These are phyloP conservation scores for Drosophila biarmipes DNA, from an alignment of 1,140 invertebrate species.

Conservation along the genomic window DNA sequence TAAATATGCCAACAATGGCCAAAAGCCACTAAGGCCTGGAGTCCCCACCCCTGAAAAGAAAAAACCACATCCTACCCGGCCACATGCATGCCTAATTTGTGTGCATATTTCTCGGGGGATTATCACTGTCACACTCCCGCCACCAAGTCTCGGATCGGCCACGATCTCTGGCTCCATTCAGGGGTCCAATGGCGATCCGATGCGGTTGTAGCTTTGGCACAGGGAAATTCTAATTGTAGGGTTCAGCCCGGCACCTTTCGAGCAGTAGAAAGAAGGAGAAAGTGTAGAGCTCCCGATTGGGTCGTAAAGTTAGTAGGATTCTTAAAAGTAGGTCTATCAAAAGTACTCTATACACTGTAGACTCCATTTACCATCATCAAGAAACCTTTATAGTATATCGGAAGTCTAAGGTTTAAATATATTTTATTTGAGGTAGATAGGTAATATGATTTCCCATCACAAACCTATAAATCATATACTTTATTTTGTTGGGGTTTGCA, in stretches of 20 bases:
- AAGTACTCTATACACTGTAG: too few relatives aligned
- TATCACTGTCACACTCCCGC: constrained; percentile 64
- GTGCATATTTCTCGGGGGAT: constrained; percentile 79
- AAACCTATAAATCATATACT: too few relatives aligned
- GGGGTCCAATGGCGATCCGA: constrained; percentile 45
- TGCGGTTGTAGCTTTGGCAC: constrained; percentile 24
- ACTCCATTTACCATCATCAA: too few relatives aligned
- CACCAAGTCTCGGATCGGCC: constrained; percentile 16
- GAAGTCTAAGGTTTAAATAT: too few relatives aligned
- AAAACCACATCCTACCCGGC: constrained; percentile 4
- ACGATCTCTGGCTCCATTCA: constrained; percentile 18
- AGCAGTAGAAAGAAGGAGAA: not conserved
- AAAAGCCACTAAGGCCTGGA: constrained; percentile 20
- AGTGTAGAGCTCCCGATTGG: too few relatives aligned
- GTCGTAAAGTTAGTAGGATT: not conserved
- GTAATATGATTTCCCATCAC: too few relatives aligned
- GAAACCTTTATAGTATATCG: too few relatives aligned
- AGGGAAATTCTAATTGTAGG: constrained; percentile 50
- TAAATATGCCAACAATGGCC: constrained; percentile 82
- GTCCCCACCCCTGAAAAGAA: not conserved
- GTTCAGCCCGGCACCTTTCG: constrained; percentile 6
- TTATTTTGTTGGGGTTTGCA: not conserved
- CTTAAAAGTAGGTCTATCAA: too few relatives aligned
- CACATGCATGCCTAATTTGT: constrained; percentile 75
- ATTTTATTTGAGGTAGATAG: too few relatives aligned